phyloP scores from a whole-genome alignment of 2,113 vertebrate genomes.

The Callocephalon fimbriatum region DNA sequence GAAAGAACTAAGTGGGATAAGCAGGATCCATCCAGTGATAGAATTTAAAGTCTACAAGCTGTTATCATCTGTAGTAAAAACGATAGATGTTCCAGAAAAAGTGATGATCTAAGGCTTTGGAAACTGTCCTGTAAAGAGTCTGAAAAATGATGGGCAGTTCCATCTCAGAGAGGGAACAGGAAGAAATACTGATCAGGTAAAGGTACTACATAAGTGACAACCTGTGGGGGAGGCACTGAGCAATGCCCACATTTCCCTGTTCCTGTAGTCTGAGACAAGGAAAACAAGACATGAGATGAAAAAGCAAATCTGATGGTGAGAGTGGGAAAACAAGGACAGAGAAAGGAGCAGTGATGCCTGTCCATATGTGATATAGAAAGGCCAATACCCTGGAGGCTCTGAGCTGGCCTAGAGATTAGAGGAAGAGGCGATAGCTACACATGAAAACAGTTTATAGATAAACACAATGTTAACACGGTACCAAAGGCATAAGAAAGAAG shows the following conservation, averaged over 20 bases:
- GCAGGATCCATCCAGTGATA: neutral
- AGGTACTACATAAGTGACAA: neutral
- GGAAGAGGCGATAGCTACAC: neutral
- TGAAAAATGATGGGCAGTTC: neutral
- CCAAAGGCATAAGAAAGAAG: neutral
- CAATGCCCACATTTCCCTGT: too few relatives aligned
- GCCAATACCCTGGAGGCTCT: neutral
- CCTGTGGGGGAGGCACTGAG: neutral
- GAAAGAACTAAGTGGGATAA: neutral
- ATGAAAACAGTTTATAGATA: neutral
- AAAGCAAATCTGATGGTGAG: neutral
- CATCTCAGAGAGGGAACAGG: neutral
- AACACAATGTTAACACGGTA: neutral
- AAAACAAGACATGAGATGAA: neutral
- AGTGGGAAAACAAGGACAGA: neutral
- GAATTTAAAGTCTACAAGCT: neutral
- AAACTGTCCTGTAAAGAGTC: neutral
- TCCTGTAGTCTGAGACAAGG: neutral
- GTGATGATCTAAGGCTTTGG: neutral
- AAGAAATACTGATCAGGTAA: neutral
- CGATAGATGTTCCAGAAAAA: neutral
- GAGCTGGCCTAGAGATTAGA: neutral
- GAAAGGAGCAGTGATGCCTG: neutral
- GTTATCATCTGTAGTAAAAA: neutral
- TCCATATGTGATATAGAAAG: neutral